Conservation (phyloP, 2,113 vertebrate species). For the Copsychus sechellarum region DNA sequence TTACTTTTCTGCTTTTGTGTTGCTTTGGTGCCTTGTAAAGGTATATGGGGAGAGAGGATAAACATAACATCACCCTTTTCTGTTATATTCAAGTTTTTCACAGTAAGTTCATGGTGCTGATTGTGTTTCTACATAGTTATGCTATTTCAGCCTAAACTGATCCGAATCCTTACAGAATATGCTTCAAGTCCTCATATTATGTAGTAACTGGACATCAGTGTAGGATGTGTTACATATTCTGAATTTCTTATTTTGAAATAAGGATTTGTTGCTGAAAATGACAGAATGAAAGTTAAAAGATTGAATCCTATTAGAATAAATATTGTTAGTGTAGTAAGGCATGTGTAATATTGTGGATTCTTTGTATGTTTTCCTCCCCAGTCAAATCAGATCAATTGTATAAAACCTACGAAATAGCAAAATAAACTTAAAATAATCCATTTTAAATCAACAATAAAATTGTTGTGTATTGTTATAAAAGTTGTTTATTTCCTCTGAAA, state of each 20-base stretch:
- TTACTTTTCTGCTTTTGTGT: background rate
- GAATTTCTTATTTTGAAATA: background rate
- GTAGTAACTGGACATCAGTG: background rate
- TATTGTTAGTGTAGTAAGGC: background rate
- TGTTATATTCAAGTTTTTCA: background rate
- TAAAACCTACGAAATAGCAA: background rate
- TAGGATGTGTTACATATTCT: background rate
- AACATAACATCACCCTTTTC: background rate
- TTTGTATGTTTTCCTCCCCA: background rate
- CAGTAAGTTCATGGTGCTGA: background rate
- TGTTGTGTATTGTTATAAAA: background rate
- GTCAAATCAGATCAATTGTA: background rate
- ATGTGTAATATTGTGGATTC: background rate
- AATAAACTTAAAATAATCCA: background rate
- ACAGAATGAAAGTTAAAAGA: background rate
- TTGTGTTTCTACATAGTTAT: background rate
- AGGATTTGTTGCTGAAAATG: background rate
- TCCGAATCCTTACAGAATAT: background rate
- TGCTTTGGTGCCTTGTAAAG: background rate
- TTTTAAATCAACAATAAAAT: background rate
- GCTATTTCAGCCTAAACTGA: background rate
- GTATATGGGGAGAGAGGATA: background rate
- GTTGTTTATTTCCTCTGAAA: slow-evolving; percentile 5
- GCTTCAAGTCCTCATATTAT: background rate
- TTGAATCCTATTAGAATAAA: background rate